These are phyloP conservation scores for Tuta absoluta DNA, from an alignment of 2,888 invertebrate genomes.

Conservation along the genomic window DNA sequence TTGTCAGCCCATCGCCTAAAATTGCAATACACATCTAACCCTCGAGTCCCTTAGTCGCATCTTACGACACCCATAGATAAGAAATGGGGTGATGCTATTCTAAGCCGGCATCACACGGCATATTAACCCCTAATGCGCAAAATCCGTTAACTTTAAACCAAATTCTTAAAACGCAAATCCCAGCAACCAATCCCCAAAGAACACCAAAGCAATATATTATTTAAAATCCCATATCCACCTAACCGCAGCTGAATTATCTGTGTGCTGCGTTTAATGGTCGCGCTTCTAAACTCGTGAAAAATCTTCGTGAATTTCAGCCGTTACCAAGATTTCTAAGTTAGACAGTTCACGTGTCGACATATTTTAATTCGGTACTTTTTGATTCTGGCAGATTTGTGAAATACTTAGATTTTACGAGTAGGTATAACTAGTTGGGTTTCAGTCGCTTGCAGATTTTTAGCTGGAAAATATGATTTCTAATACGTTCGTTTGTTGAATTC, in stretches of 20 bases:
- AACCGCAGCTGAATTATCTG: slow-evolving; percentile 56
- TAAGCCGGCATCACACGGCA: too few relatives aligned
- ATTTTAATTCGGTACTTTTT: slow-evolving; percentile 48
- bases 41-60: too few relatives aligned
- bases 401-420: slow-evolving; percentile 21
- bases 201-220: slow-evolving; percentile 54
- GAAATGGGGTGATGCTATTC: too few relatives aligned
- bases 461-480: background rate
- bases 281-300: slow-evolving; percentile 68
- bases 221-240: slow-evolving; percentile 55
- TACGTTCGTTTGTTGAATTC: too few relatives aligned
- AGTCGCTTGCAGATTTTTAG: background rate
- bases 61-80: too few relatives aligned
- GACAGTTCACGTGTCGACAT: slow-evolving; percentile 49
- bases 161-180: background rate
- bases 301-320: slow-evolving; percentile 57
- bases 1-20: too few relatives aligned
- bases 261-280: slow-evolving; percentile 63
- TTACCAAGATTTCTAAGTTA: slow-evolving; percentile 46
- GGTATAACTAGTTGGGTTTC: background rate
- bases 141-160: background rate
- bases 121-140: background rate
- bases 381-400: slow-evolving; percentile 28
- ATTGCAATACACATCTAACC: too few relatives aligned
- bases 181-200: background rate